Base-by-base conservation (phyloP, 2,797 vertebrate species). In the Cheirogaleus major region DNA sequence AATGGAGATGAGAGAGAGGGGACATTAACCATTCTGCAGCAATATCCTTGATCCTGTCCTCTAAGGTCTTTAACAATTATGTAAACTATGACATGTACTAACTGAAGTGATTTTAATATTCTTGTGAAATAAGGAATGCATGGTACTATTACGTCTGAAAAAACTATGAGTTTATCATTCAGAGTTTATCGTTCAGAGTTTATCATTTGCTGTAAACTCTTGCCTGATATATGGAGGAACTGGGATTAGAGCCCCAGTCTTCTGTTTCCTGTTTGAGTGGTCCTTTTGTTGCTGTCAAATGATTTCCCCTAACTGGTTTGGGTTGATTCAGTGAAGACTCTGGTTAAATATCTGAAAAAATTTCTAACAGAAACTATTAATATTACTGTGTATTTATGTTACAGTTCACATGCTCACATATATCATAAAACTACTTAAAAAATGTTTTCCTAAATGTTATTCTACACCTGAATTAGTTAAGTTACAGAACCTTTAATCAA, bases 401-500 rank as follows among this genome's bases (percentile, higher is more conserved):
- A 73, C 7, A 75, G 45, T 70, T 93, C 35, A 81, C 35, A 84
- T 59, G 20, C 59, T 72, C n/a, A 43, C n/a, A 50, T 55, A 59
- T 67, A 15, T 78, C 79, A 76, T 52, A 79, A 95, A 91, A 84
- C 27, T 73, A 65, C 50, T 67, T 79, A 84, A 89, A 73, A 73
- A 79, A 41, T 87, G 50, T 89, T 95, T 98, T 89, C 57, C 55
- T 94, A 55, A 89, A 76, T 91, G 30, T 89, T 93, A 27, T 91
- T 96, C 83, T 93, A 84, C 23, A 97, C 76, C 84, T 50, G 86
- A 91, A 52, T 87, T 84, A 95, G 67, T 70, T 73, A 84, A 92
- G 50, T 93, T 84, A 91, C n/a, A 93, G 83, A 96, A 90, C 15
- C 80, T 93, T 94, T 96, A 92, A 89, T 95, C 95, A 96, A 97